Evolutionary conservation across 2,113 vertebrate genomes (phyloP).

Genomic region (Tragelaphus buxtoni): DNA sequence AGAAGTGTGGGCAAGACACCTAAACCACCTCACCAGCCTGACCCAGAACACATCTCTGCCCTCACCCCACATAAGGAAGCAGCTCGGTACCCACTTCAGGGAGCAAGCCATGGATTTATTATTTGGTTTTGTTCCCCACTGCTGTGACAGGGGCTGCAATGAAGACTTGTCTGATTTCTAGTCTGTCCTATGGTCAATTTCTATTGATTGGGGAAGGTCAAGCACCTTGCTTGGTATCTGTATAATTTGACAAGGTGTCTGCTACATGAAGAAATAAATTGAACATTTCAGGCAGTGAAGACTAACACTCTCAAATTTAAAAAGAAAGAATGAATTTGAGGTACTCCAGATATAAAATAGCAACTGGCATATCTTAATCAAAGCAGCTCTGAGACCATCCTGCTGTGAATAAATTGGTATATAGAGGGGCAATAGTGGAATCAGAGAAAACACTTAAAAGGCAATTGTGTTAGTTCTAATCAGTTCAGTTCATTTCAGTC

Average conservation of each 20-base stretch:
- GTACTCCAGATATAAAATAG: not conserved
- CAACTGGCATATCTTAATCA: not conserved
- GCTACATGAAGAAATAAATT: not conserved
- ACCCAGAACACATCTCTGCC: not conserved
- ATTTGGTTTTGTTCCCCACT: not conserved
- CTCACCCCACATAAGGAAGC: not conserved
- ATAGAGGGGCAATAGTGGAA: not conserved
- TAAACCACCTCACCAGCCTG: not conserved
- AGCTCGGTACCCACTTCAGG: fast-evolving
- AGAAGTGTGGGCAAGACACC: not conserved
- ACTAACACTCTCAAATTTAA: not conserved
- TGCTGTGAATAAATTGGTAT: not conserved
- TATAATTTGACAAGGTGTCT: not conserved
- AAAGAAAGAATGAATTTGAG: not conserved
- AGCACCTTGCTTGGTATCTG: not conserved
- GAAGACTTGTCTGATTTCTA: not conserved
- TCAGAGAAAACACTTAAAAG: not conserved
- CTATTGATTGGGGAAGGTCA: not conserved
- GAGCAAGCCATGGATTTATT: not conserved
- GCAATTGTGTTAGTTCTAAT: not conserved
- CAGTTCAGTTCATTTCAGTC: not conserved
- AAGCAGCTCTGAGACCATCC: not conserved
- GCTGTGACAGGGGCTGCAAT: not conserved
- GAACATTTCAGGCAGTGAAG: not conserved
- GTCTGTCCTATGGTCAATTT: not conserved